Percentiles rank a stretch among this genome's conserved stretches.
Evolutionary conservation across 1,140 invertebrate species (phyloP).

Genomic region (Zaprionus camerounensis): DNA sequence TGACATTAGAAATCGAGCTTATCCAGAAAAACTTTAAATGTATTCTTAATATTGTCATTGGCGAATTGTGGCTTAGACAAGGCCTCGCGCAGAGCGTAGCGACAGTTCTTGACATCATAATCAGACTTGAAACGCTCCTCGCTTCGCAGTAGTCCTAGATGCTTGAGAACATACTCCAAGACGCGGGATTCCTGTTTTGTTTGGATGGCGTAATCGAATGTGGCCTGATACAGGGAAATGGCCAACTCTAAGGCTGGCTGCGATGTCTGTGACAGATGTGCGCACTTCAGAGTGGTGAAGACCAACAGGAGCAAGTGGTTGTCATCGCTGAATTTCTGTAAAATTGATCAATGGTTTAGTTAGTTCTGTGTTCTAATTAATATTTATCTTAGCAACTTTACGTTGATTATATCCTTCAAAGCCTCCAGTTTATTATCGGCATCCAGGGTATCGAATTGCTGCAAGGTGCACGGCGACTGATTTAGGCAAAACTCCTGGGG

Average conservation of each 20-base stretch:
- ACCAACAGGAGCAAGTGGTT: constrained; percentile 85
- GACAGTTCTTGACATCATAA: constrained; percentile 87
- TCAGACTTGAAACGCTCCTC: constrained; percentile 87
- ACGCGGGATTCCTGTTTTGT: constrained; percentile 85
- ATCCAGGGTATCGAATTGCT: constrained; percentile 69
- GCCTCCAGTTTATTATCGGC: constrained; percentile 66
- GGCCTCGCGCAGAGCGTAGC: constrained; percentile 86
- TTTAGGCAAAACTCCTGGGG: constrained; percentile 74
- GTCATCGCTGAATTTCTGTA: constrained; percentile 72
- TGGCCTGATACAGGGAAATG: constrained; percentile 86
- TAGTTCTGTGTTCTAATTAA: not conserved
- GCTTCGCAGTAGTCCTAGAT: constrained; percentile 89
- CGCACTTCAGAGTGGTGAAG: constrained; percentile 87
- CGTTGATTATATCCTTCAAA: constrained; percentile 80
- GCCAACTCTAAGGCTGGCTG: constrained; percentile 85
- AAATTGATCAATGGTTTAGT: not conserved
- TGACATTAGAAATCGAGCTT: constrained; percentile 80
- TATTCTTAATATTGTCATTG: constrained; percentile 85
- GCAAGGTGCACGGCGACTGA: constrained; percentile 62
- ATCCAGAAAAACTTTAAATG: constrained; percentile 86
- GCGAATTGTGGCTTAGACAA: constrained; percentile 85
- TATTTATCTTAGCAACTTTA: constrained; percentile 24
- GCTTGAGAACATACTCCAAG: constrained; percentile 88
- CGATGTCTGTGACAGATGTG: constrained; percentile 85
- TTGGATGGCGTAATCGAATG: constrained; percentile 86